Conservation (phyloP, 2,797 vertebrate genomes). For the Muscicapa comitata region DNA sequence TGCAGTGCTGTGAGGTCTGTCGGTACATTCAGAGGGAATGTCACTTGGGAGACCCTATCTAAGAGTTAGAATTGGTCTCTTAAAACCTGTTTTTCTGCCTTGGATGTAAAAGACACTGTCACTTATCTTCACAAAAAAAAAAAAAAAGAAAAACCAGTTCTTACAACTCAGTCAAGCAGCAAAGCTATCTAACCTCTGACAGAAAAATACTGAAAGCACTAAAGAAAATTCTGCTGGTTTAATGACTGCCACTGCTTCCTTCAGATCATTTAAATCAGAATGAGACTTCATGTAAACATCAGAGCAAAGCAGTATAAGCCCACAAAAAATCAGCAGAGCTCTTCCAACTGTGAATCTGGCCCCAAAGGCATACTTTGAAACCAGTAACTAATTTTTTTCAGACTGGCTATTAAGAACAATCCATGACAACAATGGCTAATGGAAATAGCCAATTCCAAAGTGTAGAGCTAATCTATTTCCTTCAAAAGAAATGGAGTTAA, state of each 20-base stretch:
- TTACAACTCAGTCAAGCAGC: not conserved
- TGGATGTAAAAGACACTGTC: not conserved
- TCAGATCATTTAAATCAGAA: conserved; percentile 12
- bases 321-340: not conserved
- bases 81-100: not conserved
- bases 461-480: not conserved
- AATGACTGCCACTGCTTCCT: not conserved
- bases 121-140: not conserved
- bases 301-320: not conserved
- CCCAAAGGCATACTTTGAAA: conserved; percentile 22
- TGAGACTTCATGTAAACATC: not conserved
- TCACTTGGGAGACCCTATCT: not conserved
- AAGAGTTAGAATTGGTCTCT: not conserved
- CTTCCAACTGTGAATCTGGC: not conserved
- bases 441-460: not conserved
- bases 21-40: not conserved
- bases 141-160: not conserved
- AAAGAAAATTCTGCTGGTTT: not conserved
- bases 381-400: not conserved
- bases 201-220: not conserved
- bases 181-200: not conserved
- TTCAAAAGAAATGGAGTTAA: not conserved
- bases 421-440: not conserved
- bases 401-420: not conserved
- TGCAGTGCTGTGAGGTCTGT: not conserved